phyloP scores from a whole-genome alignment of 2,888 invertebrate genomes.

The Sacculina carcini region DNA sequence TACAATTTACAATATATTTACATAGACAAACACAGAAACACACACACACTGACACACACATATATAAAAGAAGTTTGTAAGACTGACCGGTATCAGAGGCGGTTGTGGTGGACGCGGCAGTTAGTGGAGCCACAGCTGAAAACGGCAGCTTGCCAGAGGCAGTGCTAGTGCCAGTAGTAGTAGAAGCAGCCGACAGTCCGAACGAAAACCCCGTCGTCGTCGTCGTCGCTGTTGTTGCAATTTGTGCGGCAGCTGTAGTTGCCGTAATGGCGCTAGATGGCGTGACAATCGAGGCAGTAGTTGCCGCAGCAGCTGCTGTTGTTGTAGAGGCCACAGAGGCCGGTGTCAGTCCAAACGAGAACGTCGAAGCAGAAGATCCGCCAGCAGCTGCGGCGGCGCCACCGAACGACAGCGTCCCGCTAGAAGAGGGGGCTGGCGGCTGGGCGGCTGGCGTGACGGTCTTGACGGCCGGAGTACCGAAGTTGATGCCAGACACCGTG shows the following conservation, averaged over 20 bases:
- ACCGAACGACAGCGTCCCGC: slow-evolving; percentile 9
- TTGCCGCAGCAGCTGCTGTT: slow-evolving; percentile 3
- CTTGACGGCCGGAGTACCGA: slow-evolving; percentile 10
- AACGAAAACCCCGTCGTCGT: not conserved
- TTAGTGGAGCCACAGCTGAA: not conserved
- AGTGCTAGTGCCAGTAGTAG: slow-evolving; percentile 8
- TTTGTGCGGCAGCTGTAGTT: too few species aligned
- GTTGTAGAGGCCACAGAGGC: slow-evolving; percentile 6
- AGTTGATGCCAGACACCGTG: not conserved
- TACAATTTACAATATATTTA: too few species aligned
- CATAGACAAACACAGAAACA: too few species aligned
- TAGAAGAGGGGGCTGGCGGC: slow-evolving; percentile 4
- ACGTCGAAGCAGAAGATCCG: not conserved
- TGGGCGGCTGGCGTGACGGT: not conserved
- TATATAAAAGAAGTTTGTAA: too few species aligned
- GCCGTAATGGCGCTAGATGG: too few species aligned
- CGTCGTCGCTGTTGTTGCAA: too few species aligned
- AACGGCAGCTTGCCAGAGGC: slow-evolving; percentile 1
- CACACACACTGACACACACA: too few species aligned
- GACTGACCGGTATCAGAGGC: not conserved
- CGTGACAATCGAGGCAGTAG: not conserved
- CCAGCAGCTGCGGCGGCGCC: slow-evolving; percentile 8
- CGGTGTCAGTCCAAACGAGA: slow-evolving; percentile 5
- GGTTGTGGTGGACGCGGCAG: slow-evolving; percentile 7
- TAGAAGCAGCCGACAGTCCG: not conserved